phyloP scores from a whole-genome alignment of 2,888 invertebrate species.

The Boloria selene region DNA sequence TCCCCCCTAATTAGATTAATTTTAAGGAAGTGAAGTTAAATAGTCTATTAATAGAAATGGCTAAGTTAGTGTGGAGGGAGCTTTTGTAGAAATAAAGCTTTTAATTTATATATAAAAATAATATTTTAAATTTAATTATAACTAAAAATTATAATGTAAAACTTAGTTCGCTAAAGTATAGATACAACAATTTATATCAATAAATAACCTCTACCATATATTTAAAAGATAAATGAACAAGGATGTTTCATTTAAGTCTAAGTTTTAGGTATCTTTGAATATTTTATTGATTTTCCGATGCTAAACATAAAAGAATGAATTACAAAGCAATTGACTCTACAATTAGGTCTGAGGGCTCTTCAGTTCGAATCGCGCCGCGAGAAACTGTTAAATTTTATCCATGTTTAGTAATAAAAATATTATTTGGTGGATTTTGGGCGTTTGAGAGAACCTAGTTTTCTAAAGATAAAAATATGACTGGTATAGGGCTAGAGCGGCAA shows the following conservation, averaged over 20 bases:
- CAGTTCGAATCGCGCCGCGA: slow-evolving; percentile 26
- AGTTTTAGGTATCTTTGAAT: neutral
- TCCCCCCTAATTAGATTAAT: slow-evolving; percentile 30
- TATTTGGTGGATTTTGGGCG: neutral
- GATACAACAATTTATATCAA: too few species aligned
- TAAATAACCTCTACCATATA: too few species aligned
- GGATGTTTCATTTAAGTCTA: neutral
- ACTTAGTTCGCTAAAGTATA: too few species aligned
- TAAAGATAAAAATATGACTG: too few species aligned
- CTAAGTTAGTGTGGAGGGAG: neutral
- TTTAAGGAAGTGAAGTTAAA: slow-evolving; percentile 16
- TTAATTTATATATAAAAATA: too few species aligned
- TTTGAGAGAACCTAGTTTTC: too few species aligned
- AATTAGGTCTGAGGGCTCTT: slow-evolving; percentile 34
- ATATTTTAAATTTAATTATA: too few species aligned
- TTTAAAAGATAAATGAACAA: neutral
- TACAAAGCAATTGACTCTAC: slow-evolving; percentile 36
- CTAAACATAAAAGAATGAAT: slow-evolving; percentile 32
- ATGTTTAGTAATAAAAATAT: slow-evolving; percentile 9
- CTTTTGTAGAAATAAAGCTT: too few species aligned
- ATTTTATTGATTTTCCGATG: slow-evolving; percentile 18
- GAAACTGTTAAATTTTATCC: slow-evolving; percentile 12
- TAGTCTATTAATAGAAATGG: neutral
- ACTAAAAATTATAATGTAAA: too few species aligned
- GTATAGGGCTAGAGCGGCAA: too few species aligned